Conservation (phyloP, 2,888 invertebrate genomes). For the Alloscopus bannaensis region DNA sequence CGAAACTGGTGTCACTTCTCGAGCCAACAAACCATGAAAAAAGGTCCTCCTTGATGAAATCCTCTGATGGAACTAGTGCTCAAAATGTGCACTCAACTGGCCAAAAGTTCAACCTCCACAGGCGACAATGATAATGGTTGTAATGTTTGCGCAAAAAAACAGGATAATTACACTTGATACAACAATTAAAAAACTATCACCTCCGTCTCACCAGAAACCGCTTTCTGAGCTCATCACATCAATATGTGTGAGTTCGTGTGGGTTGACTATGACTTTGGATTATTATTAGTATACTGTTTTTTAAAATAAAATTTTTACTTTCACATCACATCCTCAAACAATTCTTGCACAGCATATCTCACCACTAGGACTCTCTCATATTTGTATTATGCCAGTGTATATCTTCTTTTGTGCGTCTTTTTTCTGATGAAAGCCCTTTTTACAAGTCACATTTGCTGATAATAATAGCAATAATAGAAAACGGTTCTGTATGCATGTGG, state of each 20-base stretch:
- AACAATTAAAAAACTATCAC: conserved; percentile 30
- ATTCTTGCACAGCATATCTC: not conserved
- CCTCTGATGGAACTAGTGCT: too few relatives aligned
- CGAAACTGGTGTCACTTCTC: too few relatives aligned
- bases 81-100: not conserved
- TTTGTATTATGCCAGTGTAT: too few relatives aligned
- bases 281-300: conserved; percentile 31
- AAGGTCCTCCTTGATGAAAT: too few relatives aligned
- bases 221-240: conserved; percentile 10
- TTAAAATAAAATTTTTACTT: conserved; percentile 48
- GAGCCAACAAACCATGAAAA: not conserved
- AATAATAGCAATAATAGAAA: not conserved
- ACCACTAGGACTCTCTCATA: not conserved
- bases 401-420: too few relatives aligned
- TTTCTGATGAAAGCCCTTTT: conserved; percentile 2
- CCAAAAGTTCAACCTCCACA: conserved; percentile 9
- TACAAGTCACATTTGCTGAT: conserved; percentile 16
- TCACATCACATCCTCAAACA: conserved; percentile 39
- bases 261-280: conserved; percentile 23
- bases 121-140: too few relatives aligned
- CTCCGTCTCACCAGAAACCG: not conserved
- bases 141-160: not conserved
- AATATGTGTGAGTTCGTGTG: conserved; percentile 24
- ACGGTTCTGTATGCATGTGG: too few relatives aligned
- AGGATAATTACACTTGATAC: conserved; percentile 34